Evolutionary conservation across 1,140 invertebrate species (phyloP), one percentile per base, ranked within the genome.

Genomic region (Scaptomyza graminum): DNA sequence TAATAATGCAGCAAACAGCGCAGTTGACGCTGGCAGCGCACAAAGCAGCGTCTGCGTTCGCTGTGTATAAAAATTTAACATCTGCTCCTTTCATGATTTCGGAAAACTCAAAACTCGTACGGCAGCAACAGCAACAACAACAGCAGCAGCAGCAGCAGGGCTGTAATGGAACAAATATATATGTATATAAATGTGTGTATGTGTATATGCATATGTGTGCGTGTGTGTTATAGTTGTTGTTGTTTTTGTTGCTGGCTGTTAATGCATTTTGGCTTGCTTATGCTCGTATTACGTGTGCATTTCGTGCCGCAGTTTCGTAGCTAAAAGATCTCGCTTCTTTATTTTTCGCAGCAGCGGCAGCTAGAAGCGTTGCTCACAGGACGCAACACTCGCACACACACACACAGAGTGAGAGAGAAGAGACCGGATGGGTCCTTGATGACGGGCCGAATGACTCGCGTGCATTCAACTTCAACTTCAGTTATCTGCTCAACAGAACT

Each of bases 31-130:
- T 16, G 57, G 34, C 66, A 43, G 34, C 59, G 46, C 52, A 50
- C 28, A 31, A 39, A 61, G 66, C 47, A 41, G 55, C 41, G 41
- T 41, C 31, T 34, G 31, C 31, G 31, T 34, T 34, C 55, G 59
- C 52, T 85, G 81, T 85, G 81, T 85, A 88, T 88, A 90, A 81
- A 90, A 90, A 90, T 88, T 87, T 90, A 90, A 90, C 88, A 90
- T 90, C 88, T 90, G 88, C 88, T 90, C 82, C 88, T 90, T 90
- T 90, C 79, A 90, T 88, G 88, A 90, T 88, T 90, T 90, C 88
- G 88, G 88, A 90, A 90, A 90, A 90, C 85, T 90, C 81, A 90
- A 90, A 90, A 90, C 87, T 90, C 82, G 81, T 75, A 73, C 70
- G 70, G 62, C 70, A 62, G 56, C 52, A 47, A 83, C 80, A 84